Evolutionary conservation across 1,140 invertebrate genomes (phyloP).

Genomic region (Monomorium pharaonis): DNA sequence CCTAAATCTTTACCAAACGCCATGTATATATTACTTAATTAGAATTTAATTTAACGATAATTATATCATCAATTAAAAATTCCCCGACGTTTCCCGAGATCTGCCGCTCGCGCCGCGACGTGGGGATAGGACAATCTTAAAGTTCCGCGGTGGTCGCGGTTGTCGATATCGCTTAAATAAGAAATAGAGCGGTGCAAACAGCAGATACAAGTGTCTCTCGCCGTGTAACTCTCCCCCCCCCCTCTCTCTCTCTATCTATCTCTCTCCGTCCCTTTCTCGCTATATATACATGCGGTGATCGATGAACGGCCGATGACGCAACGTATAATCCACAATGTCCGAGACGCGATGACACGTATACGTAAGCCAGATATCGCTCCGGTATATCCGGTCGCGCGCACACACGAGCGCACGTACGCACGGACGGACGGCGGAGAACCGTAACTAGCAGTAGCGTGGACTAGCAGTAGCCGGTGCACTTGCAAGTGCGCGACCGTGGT

Average conservation of each 20-base stretch:
- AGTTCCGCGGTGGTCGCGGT: not conserved
- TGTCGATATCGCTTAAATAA: constrained; percentile 47
- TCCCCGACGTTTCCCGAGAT: too few relatives aligned
- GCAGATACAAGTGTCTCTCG: not conserved
- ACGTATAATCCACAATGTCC: constrained; percentile 63
- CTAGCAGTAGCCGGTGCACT: constrained; percentile 8
- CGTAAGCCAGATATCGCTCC: constrained; percentile 58
- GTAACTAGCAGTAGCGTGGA: too few relatives aligned
- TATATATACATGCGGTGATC: constrained; percentile 42
- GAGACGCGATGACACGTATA: constrained; percentile 49
- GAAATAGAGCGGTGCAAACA: constrained; percentile 15
- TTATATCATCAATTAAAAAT: too few relatives aligned
- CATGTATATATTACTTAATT: too few relatives aligned
- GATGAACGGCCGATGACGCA: constrained; percentile 66
- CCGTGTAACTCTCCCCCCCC: not conserved
- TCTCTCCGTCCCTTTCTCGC: not conserved
- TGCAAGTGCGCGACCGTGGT: not conserved
- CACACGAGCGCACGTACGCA: not conserved
- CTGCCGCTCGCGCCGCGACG: too few relatives aligned
- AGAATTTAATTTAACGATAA: too few relatives aligned
- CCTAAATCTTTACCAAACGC: too few relatives aligned
- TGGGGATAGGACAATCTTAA: not conserved
- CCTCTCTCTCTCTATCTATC: not conserved
- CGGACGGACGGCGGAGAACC: constrained; percentile 12
- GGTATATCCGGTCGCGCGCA: constrained; percentile 19